These are phyloP conservation scores for Sycon ciliatum DNA, from an alignment of 37 sponge, comb jelly and placozoan genomes.

Conservation along the genomic window DNA sequence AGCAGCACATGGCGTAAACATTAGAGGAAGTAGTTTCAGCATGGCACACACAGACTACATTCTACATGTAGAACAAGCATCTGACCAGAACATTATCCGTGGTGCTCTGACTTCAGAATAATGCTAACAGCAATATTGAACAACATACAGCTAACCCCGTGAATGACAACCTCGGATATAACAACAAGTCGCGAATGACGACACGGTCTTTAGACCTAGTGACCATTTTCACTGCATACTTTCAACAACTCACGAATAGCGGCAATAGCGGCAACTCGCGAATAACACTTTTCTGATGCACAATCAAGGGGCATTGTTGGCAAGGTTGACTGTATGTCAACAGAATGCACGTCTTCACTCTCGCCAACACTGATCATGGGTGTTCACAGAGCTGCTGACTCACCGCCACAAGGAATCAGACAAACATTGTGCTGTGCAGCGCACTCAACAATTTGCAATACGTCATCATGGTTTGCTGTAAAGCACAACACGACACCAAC, in stretches of 20 bases:
- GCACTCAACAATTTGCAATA: conserved; percentile 51
- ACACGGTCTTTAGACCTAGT: no score
- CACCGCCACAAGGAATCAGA: conserved; percentile 62
- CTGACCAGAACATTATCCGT: no score
- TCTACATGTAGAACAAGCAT: no score
- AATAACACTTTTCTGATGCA: neutral
- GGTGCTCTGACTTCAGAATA: no score
- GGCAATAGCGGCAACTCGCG: no score
- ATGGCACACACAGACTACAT: neutral
- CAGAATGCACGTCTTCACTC: neutral
- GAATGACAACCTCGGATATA: no score
- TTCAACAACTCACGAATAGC: no score
- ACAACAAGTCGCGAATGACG: no score
- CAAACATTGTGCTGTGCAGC: conserved; percentile 70
- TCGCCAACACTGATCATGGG: neutral
- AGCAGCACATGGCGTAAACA: neutral
- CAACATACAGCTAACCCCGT: no score
- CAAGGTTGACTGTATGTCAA: neutral
- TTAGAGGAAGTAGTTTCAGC: neutral
- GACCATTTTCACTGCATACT: no score
- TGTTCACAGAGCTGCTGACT: neutral
- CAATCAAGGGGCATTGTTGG: neutral
- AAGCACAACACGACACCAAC: neutral
- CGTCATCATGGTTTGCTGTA: conserved; percentile 55
- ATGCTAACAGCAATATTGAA: no score